These are phyloP conservation scores for Operophtera brumata DNA, from an alignment of 2,888 invertebrate genomes.

Conservation along the genomic window DNA sequence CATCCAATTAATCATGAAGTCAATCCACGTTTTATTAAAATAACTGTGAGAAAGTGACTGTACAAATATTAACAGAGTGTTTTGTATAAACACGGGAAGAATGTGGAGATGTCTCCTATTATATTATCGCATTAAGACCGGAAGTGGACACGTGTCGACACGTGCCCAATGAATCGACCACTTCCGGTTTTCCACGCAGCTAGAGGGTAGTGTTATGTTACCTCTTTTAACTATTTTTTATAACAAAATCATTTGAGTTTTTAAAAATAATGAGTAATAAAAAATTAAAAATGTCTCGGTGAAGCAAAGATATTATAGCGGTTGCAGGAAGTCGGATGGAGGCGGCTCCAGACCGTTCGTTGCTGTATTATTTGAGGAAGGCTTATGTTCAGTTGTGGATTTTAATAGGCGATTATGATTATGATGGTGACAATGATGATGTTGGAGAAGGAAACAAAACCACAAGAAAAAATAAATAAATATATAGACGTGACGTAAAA, in stretches of 20 bases:
- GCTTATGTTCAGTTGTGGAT: too few relatives aligned
- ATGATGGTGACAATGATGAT: too few relatives aligned
- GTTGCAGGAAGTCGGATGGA: too few relatives aligned
- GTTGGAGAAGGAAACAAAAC: too few relatives aligned
- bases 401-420: too few relatives aligned
- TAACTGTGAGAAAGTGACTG: conserved; percentile 48
- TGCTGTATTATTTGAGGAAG: too few relatives aligned
- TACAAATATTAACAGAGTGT: conserved; percentile 47
- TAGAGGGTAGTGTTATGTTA: conserved; percentile 31
- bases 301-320: too few relatives aligned
- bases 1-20: background rate
- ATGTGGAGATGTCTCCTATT: conserved; percentile 78
- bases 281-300: too few relatives aligned
- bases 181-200: conserved; percentile 60
- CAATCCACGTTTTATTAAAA: conserved; percentile 22
- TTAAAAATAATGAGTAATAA: background rate
- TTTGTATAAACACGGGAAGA: conserved; percentile 56
- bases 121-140: conserved; percentile 73
- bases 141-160: conserved; percentile 71
- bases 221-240: conserved; percentile 20
- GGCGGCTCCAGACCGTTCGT: too few relatives aligned
- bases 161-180: conserved; percentile 70
- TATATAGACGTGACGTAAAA: too few relatives aligned
- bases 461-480: too few relatives aligned
- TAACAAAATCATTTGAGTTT: conserved; percentile 9